Conservation (phyloP, 1,140 invertebrate genomes). For the Galendromus occidentalis region DNA sequence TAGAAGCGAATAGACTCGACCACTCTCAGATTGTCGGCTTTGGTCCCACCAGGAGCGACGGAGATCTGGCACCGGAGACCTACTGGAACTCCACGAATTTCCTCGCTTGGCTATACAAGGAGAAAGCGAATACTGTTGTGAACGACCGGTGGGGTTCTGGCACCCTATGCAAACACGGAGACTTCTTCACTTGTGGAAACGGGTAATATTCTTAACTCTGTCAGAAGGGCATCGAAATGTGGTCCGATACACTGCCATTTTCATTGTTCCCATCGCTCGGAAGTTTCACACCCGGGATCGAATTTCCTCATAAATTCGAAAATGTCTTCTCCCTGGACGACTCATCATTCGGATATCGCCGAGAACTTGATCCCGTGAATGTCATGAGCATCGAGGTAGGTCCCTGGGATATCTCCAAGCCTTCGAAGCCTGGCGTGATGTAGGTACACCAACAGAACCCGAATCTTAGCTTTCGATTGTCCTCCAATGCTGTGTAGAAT, state of each 20-base stretch:
- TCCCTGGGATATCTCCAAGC: no score
- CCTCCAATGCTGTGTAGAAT: not conserved
- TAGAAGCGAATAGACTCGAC: no score
- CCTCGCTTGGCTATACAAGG: constrained; percentile 82
- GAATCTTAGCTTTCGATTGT: no score
- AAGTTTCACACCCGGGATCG: no score
- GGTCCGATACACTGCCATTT: no score
- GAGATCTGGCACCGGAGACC: constrained; percentile 46
- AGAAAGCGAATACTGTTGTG: constrained; percentile 69
- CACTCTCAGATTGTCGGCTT: no score
- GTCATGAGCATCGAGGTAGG: not conserved
- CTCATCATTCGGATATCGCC: not conserved
- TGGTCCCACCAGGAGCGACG: constrained; percentile 36
- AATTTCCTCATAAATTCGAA: not conserved
- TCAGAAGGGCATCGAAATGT: not conserved
- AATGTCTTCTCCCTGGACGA: not conserved
- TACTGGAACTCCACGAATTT: constrained; percentile 46
- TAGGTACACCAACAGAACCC: no score
- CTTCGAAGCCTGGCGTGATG: no score
- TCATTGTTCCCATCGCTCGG: no score
- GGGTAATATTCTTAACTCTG: constrained; percentile 51
- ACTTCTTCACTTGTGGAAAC: constrained; percentile 30
- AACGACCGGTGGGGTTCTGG: constrained; percentile 67
- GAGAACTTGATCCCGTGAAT: not conserved
- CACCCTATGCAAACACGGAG: constrained; percentile 36